Evolutionary conservation across 2,797 vertebrate species (phyloP).

Genomic region (Vireo griseus): DNA sequence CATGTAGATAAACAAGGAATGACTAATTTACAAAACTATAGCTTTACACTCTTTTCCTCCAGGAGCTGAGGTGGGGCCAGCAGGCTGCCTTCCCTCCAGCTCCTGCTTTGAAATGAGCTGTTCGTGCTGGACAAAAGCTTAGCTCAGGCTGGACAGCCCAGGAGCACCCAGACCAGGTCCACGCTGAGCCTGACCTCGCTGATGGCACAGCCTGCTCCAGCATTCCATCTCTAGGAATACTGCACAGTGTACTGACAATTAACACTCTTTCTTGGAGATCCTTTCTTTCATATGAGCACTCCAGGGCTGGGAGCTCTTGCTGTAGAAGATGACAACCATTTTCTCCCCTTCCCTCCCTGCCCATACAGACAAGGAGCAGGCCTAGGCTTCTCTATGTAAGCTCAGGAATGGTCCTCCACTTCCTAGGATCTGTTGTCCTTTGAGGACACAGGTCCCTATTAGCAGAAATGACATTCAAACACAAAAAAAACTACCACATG

Average conservation of each 20-base stretch:
- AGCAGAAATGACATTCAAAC: not conserved
- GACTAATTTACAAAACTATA: not conserved
- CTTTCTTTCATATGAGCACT: not conserved
- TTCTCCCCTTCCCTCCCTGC: not conserved
- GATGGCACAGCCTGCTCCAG: fast-evolving
- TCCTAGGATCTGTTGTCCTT: not conserved
- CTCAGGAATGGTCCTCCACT: not conserved
- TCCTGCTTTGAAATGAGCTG: not conserved
- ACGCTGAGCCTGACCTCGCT: fast-evolving
- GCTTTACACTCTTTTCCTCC: not conserved
- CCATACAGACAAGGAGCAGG: not conserved
- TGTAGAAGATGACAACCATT: not conserved
- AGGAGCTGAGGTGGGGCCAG: not conserved
- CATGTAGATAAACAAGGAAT: not conserved
- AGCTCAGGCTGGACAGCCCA: not conserved
- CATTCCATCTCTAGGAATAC: not conserved
- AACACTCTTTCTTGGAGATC: not conserved
- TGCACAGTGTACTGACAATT: not conserved
- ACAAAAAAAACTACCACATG: fast-evolving
- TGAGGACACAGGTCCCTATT: not conserved
- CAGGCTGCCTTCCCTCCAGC: not conserved
- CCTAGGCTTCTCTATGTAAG: not conserved
- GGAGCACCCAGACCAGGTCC: not conserved
- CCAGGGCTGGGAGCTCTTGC: not conserved
- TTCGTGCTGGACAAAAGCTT: not conserved